These are phyloP conservation scores for Myoxocephalus aenaeus DNA, from an alignment of 2,797 vertebrate genomes.

Conservation along the genomic window DNA sequence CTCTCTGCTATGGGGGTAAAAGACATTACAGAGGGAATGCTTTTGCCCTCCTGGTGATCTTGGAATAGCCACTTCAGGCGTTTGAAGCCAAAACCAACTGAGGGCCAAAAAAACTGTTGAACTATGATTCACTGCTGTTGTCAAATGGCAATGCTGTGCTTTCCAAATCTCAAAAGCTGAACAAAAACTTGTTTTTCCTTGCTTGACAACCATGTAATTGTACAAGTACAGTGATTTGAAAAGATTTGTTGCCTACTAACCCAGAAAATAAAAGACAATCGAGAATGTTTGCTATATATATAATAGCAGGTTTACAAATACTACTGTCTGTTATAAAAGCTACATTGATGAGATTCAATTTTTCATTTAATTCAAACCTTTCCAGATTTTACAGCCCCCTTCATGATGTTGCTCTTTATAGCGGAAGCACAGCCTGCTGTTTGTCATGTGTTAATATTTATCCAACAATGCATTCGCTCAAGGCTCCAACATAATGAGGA, in stretches of 20 bases:
- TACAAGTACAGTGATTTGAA: slow-evolving; percentile 5
- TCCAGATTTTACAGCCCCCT: slow-evolving; percentile 18
- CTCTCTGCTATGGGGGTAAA: slow-evolving; percentile 10
- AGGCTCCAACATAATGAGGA: slow-evolving; percentile 48
- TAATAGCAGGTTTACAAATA: slow-evolving; percentile 14
- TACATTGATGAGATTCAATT: background rate
- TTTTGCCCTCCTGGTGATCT: slow-evolving; percentile 23
- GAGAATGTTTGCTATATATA: background rate
- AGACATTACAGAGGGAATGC: slow-evolving; percentile 13
- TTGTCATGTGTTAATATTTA: slow-evolving; percentile 74
- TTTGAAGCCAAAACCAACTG: slow-evolving; percentile 45
- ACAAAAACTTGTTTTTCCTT: slow-evolving; percentile 20
- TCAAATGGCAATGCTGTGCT: slow-evolving; percentile 33
- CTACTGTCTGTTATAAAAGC: background rate
- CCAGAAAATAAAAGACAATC: background rate
- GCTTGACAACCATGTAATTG: slow-evolving; percentile 24
- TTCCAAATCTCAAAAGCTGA: slow-evolving; percentile 22
- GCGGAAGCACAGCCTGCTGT: slow-evolving; percentile 44
- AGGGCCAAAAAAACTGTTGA: slow-evolving; percentile 27
- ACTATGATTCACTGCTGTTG: slow-evolving; percentile 30
- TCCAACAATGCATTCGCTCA: slow-evolving; percentile 40
- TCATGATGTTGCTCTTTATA: slow-evolving; percentile 46
- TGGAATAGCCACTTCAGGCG: slow-evolving; percentile 7
- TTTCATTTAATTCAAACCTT: slow-evolving; percentile 14
- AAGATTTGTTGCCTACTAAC: background rate